Evolutionary conservation across 2,113 vertebrate species (phyloP).

Genomic region (Isurus oxyrinchus): DNA sequence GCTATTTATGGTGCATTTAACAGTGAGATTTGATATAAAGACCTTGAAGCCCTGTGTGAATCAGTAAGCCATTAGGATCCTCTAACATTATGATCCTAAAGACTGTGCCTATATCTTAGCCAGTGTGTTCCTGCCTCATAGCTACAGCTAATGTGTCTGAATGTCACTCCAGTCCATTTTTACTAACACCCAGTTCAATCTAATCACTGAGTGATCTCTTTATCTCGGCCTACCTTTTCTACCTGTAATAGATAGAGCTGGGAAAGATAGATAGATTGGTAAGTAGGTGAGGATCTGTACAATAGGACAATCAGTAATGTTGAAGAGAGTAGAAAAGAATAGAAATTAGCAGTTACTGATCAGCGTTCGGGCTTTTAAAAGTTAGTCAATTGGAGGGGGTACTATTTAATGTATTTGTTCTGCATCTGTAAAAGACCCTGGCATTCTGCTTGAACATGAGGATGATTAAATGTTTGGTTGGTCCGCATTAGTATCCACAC

Average conservation of each 20-base stretch:
- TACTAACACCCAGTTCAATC: neutral
- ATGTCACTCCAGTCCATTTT: too few relatives aligned
- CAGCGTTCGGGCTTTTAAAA: neutral
- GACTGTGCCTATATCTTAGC: neutral
- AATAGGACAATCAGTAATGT: neutral
- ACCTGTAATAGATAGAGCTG: neutral
- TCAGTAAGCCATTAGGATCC: neutral
- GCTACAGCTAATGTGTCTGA: neutral
- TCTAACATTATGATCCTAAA: neutral
- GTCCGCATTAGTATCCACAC: neutral
- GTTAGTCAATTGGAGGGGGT: too few relatives aligned
- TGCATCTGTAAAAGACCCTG: neutral
- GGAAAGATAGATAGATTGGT: neutral
- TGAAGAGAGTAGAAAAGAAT: neutral
- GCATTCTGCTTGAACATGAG: neutral
- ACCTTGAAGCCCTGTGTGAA: neutral
- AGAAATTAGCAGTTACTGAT: neutral
- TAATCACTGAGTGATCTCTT: neutral
- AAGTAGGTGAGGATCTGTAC: neutral
- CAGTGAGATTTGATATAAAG: neutral
- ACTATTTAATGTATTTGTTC: neutral
- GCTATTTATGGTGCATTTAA: too few relatives aligned
- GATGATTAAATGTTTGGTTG: too few relatives aligned
- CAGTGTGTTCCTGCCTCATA: neutral
- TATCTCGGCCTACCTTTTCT: neutral